These are phyloP conservation scores for Drosophila arizonae DNA, from an alignment of 1,140 invertebrate genomes.

Conservation along the genomic window DNA sequence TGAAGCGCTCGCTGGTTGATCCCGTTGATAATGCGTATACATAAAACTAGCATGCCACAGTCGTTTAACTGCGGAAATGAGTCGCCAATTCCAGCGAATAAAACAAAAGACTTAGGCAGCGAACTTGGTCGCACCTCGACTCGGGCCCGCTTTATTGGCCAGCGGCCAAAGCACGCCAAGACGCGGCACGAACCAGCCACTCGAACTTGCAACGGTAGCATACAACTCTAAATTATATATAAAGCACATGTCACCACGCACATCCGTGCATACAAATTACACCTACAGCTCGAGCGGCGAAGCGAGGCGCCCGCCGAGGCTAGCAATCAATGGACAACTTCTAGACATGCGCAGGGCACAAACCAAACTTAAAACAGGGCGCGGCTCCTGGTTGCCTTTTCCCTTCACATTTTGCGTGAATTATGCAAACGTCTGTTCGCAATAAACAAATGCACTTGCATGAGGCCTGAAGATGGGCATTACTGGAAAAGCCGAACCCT, in stretches of 20 bases:
- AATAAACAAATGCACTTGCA: conserved; percentile 43
- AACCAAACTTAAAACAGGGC: conserved; percentile 52
- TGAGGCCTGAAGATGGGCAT: conserved; percentile 2
- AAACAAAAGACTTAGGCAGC: conserved; percentile 58
- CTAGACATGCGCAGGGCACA: conserved; percentile 71
- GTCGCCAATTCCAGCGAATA: conserved; percentile 71
- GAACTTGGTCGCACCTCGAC: conserved; percentile 44
- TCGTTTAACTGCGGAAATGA: conserved; percentile 69
- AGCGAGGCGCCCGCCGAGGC: neutral
- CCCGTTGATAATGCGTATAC: conserved; percentile 74
- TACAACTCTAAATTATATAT: conserved; percentile 80
- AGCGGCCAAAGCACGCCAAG: conserved; percentile 61
- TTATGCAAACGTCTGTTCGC: conserved; percentile 55
- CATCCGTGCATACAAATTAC: conserved; percentile 76
- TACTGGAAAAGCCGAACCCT: neutral
- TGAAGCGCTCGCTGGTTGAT: conserved; percentile 56
- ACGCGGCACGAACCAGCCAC: conserved; percentile 52
- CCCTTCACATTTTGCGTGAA: conserved; percentile 29
- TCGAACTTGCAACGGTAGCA: conserved; percentile 63
- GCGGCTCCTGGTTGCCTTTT: conserved; percentile 37
- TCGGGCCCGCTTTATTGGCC: conserved; percentile 46
- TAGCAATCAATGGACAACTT: conserved; percentile 60
- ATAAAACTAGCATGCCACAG: conserved; percentile 78
- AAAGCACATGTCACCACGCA: conserved; percentile 79
- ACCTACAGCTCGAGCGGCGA: conserved; percentile 20